Evolutionary conservation across 2,888 invertebrate genomes (phyloP).

Genomic region (Pachycephus smyrnensis): DNA sequence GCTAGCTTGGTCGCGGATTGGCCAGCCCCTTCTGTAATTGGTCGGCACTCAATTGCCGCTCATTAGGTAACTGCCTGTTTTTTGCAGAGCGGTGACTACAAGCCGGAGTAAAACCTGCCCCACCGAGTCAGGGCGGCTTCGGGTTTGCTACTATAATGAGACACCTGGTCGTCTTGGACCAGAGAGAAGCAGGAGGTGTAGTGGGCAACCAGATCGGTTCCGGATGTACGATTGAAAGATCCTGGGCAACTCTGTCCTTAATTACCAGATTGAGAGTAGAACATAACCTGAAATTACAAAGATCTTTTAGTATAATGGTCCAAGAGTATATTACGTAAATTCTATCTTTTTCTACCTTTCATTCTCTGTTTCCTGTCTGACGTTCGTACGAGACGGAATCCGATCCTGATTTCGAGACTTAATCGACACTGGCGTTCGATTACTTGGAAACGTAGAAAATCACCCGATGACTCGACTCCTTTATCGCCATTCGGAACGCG

Average conservation of each 20-base stretch:
- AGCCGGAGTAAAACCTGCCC: constrained; percentile 26
- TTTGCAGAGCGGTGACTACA: constrained; percentile 45
- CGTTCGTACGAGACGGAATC: not conserved
- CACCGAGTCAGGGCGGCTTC: constrained; percentile 1
- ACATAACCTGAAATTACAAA: not conserved
- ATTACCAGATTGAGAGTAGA: not conserved
- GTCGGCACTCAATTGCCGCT: constrained; percentile 63
- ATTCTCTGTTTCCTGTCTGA: not conserved
- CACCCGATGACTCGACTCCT: not conserved
- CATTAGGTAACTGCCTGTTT: constrained; percentile 59
- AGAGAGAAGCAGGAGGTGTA: not conserved
- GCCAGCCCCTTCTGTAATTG: constrained; percentile 59
- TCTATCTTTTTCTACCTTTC: not conserved
- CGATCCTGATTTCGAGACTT: not conserved
- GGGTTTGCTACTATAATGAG: constrained; percentile 21
- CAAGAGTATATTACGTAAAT: not conserved
- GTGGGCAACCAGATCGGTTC: not conserved
- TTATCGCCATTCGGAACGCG: not conserved
- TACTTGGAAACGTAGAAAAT: not conserved
- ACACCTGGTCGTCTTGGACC: constrained; percentile 26
- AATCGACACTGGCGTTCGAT: not conserved
- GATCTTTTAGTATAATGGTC: not conserved
- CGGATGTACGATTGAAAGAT: not conserved
- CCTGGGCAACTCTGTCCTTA: not conserved
- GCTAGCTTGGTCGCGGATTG: constrained; percentile 51